A percentile compares a stretch with the other conserved stretches of the same genome.
Conservation (phyloP, 2,888 invertebrate genomes). For the Onthophagus sagittarius region DNA sequence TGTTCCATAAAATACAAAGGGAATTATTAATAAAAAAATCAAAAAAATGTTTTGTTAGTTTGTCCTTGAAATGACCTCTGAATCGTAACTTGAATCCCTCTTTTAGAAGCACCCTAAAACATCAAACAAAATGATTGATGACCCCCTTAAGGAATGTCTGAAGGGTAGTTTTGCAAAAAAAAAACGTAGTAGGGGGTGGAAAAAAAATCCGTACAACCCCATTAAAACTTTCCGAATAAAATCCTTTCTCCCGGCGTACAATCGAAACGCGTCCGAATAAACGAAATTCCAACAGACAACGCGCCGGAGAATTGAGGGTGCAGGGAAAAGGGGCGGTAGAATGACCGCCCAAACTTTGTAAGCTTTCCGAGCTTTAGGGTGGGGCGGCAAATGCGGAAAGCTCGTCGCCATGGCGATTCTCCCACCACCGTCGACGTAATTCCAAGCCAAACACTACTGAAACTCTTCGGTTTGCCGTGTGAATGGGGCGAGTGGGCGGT, state of each 20-base stretch:
- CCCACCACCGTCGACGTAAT: background rate
- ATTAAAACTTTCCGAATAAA: background rate
- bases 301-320: background rate
- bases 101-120: background rate
- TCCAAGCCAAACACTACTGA: background rate
- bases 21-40: background rate
- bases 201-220: background rate
- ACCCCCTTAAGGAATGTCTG: background rate
- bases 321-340: background rate
- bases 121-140: background rate
- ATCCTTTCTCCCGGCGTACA: background rate
- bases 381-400: background rate
- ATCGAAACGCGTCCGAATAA: background rate
- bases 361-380: background rate
- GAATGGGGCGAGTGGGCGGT: background rate
- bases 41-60: background rate
- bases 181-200: background rate
- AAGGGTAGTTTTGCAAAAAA: background rate
- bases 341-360: background rate
- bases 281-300: background rate
- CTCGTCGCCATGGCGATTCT: slow-evolving; percentile 4
- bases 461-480: background rate
- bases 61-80: background rate
- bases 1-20: background rate
- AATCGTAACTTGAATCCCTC: background rate